Evolutionary conservation across 2,797 vertebrate species (phyloP), one percentile per base, ranked within the genome.

Genomic region (Enteromius unitaeniatus): DNA sequence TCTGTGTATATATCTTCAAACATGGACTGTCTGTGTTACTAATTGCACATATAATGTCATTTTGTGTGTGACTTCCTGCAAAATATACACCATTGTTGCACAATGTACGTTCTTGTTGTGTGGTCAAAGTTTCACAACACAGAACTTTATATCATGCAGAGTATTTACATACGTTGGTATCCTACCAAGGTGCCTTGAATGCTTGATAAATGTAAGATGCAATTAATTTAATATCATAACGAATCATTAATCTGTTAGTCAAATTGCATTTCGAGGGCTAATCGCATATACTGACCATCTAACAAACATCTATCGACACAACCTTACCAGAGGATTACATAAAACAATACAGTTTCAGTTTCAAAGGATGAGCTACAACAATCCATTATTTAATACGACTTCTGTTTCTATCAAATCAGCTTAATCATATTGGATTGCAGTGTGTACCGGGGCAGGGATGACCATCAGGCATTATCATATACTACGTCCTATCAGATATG

Each of bases 221-320:
- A 72, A 88, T 80, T 87, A 34, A 78, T 86, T 82, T 51, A 81
- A 79, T 70, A 65, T 65, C 55, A 77, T 68, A 67, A 40, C 13
- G 47, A 69, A 64, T 91, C 78, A 68, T 91, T 91, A 91, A 85
- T 60, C 68, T 88, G 90, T 95, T 93, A 95, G 89, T 89, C 85
- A 90, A 87, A 92, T 92, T 85, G 90, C 88, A 91, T 89, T 89
- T 89, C 79, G 87, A 84, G 84, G 87, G 88, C 85, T 87, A 69
- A 91, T 88, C 90, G 89, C 87, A 93, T 88, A 88, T 82, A 90
- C 86, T 88, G 84, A 89, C 51, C 77, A 88, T 88, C 87, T 72
- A 81, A 70, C 67, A 58, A 89, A 89, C 88, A 84, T 87, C 70
- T 89, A 80, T 90, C 84, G 87, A 92, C 79, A 87, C 86, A 90